Conservation (phyloP, 2,888 invertebrate species). For the Orthosia incerta region DNA sequence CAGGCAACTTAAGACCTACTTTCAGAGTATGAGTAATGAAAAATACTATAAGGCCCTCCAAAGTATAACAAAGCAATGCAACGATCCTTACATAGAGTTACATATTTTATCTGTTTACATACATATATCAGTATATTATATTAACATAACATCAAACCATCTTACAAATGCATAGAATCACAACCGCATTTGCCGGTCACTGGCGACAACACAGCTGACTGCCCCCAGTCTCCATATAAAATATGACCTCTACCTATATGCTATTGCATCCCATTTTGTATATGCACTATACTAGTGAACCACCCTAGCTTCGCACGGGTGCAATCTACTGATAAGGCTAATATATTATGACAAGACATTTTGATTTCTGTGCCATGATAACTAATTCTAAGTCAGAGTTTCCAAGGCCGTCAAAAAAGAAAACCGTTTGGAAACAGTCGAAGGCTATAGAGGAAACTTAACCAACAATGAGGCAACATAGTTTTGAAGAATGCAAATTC, state of each 20-base stretch:
- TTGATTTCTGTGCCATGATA: background rate
- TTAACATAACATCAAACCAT: constrained; percentile 19
- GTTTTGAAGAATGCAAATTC: too few relatives aligned
- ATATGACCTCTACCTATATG: constrained; percentile 33
- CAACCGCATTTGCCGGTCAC: constrained; percentile 60
- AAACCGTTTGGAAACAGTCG: too few relatives aligned
- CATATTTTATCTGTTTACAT: background rate
- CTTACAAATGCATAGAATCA: constrained; percentile 37
- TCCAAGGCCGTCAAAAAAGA: too few relatives aligned
- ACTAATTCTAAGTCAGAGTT: too few relatives aligned
- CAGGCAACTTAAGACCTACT: too few relatives aligned
- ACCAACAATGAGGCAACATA: too few relatives aligned
- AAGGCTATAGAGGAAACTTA: too few relatives aligned
- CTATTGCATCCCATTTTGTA: background rate
- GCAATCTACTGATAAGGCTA: background rate
- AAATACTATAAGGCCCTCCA: background rate
- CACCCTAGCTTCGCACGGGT: background rate
- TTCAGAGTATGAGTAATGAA: too few relatives aligned
- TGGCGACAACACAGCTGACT: constrained; percentile 39
- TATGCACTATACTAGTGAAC: background rate
- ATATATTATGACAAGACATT: background rate
- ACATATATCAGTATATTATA: background rate
- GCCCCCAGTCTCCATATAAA: constrained; percentile 41
- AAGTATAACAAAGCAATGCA: background rate
- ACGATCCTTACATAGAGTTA: too few relatives aligned